These are phyloP conservation scores for Macrosiphum euphorbiae DNA, from an alignment of 2,888 invertebrate species.

Conservation along the genomic window DNA sequence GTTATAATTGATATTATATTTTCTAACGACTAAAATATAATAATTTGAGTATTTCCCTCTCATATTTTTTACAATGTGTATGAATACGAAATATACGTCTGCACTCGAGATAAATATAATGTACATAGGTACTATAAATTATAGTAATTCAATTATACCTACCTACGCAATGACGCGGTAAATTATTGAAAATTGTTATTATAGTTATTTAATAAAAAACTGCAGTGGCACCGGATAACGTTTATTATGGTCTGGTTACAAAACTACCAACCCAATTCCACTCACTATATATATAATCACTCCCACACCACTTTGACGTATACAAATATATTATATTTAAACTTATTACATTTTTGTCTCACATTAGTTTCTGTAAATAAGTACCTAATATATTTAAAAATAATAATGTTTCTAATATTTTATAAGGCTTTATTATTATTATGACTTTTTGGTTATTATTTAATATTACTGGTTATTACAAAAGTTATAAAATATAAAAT, in stretches of 20 bases:
- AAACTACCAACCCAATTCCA: not conserved
- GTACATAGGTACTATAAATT: not conserved
- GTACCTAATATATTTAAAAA: not conserved
- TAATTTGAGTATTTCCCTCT: not conserved
- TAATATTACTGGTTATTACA: not conserved
- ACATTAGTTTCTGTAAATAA: not conserved
- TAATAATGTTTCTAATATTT: not conserved
- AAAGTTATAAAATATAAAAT: not conserved
- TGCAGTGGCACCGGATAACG: not conserved
- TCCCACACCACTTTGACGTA: not conserved
- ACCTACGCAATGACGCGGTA: not conserved
- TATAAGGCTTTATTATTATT: not conserved
- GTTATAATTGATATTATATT: not conserved
- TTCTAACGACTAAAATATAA: not conserved
- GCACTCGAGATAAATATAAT: not conserved
- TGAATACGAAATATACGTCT: not conserved
- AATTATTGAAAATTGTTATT: slow-evolving; percentile 1
- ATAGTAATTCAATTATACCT: not conserved
- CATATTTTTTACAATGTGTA: not conserved
- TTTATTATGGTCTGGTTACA: not conserved
- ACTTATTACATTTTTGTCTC: not conserved
- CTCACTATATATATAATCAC: not conserved
- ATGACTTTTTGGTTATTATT: not conserved
- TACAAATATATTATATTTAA: not conserved
- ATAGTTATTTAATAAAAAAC: not conserved